These are phyloP conservation scores for Paralichthys olivaceus DNA, from an alignment of 2,113 vertebrate genomes.

Conservation along the genomic window DNA sequence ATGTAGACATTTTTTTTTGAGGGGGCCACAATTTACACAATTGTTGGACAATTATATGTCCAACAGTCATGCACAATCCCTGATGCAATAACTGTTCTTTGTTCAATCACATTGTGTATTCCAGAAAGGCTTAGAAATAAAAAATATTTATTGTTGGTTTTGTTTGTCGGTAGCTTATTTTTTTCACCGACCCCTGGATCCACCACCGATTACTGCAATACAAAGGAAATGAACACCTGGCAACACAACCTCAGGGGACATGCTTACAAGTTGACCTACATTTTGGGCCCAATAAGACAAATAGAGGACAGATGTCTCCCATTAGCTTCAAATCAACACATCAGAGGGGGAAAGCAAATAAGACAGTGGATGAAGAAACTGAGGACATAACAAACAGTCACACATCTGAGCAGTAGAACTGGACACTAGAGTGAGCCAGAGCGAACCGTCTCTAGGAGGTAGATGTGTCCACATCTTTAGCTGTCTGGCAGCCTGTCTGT, in stretches of 20 bases:
- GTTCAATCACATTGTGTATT: no score
- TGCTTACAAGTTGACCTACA: not conserved
- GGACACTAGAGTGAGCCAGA: constrained; percentile 28
- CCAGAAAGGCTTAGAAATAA: no score
- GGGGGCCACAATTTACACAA: no score
- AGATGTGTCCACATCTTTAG: constrained; percentile 52
- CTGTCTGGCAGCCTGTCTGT: constrained; percentile 38
- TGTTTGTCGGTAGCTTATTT: no score
- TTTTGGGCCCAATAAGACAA: constrained; percentile 18
- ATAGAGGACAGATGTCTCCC: not conserved
- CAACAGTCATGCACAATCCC: no score
- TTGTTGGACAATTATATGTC: no score
- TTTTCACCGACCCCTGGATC: not conserved
- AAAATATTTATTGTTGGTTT: no score
- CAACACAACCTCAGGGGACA: constrained; percentile 16
- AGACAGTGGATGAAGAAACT: not conserved
- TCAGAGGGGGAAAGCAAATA: constrained; percentile 19
- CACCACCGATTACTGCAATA: not conserved
- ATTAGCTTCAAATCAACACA: constrained; percentile 1
- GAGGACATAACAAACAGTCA: constrained; percentile 38
- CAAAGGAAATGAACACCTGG: constrained; percentile 2
- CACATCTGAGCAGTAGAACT: constrained; percentile 37
- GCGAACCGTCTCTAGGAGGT: constrained; percentile 36
- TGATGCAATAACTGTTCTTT: no score
- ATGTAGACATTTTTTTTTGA: no score